Evolutionary conservation across 2,113 vertebrate genomes (phyloP), one percentile per base, ranked within the genome.

Genomic region (Elgaria multicarinata): DNA sequence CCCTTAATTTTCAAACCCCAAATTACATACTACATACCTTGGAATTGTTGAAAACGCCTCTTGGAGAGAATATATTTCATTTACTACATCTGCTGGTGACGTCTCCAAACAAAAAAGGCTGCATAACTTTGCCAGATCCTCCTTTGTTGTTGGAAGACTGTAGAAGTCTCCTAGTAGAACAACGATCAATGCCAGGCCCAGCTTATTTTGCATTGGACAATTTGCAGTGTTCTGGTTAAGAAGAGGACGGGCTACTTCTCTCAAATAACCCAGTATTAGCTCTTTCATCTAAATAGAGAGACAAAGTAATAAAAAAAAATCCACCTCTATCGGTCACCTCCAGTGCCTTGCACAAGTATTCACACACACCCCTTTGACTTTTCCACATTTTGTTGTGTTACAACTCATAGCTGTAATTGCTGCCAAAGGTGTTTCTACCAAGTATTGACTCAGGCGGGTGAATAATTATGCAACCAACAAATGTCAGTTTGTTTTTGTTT

Each of bases 141-240:
- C 0, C 1, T 24, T 0, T 0, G 0, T 0, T 0, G 2, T 0
- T 18, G 0, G 5, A 10, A 97, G 16, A 0, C 0, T 0, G 0
- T 22, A 0, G 0, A 0, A 0, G 0, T 87, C 42, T 58, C 77
- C 6, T 0, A 90, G 2, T 0, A 0, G 0, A 0, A 97, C 85
- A 16, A 91, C 16, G 16, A 94, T 85, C 62, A 98, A 69, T 42
- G 97, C 97, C 93, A 97, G 44, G 3, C 91, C 74, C 53, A 97
- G 31, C 31, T 72, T 94, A 7, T 85, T 96, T 26, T 12, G 55
- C 28, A 92, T 58, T 0, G 91, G 31, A 1, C 74, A 12, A 1
- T 66, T 78, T 20, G 9, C 2, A 1, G 0, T 18, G 72, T 66
- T 79, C 0, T 53, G 6, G 0, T 39, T 20, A 46, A 93, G 6